Conservation (phyloP, 2,113 vertebrate species). For the Corythornis cristatus region DNA sequence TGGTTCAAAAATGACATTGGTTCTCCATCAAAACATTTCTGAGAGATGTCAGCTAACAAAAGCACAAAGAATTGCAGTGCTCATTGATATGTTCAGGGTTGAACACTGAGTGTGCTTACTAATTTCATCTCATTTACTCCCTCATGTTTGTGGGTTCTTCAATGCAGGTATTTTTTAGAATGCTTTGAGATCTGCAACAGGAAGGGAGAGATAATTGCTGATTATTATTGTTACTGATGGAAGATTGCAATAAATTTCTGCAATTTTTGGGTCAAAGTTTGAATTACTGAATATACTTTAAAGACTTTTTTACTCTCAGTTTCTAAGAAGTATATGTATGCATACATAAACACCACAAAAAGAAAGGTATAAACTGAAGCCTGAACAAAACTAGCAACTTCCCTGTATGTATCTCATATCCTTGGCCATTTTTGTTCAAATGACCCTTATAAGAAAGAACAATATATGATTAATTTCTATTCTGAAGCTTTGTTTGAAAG, state of each 20-base stretch:
- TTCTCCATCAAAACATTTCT: background rate
- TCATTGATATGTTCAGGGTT: background rate
- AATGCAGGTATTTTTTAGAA: background rate
- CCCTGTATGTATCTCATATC: background rate
- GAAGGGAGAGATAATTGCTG: background rate
- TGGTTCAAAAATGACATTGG: rapidly evolving
- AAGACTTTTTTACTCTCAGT: background rate
- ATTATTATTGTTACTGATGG: background rate
- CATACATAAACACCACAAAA: background rate
- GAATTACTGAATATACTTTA: background rate
- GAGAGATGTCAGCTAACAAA: background rate
- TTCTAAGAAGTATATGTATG: background rate
- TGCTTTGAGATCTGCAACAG: background rate
- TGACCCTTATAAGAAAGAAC: constrained; percentile 76
- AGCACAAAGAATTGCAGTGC: background rate
- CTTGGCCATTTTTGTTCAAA: constrained; percentile 63
- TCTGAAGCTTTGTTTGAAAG: constrained; percentile 83
- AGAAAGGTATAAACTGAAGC: background rate
- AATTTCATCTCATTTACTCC: background rate
- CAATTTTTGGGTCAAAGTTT: background rate
- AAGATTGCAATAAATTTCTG: constrained; percentile 4
- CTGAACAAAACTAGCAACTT: constrained; percentile 8
- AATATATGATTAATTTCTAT: constrained; percentile 79
- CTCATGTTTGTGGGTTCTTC: background rate
- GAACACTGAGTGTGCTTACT: background rate